Evolutionary conservation across 1,140 invertebrate species (phyloP), one percentile per base, ranked within the genome.

Genomic region (Drosophila bifasciata): DNA sequence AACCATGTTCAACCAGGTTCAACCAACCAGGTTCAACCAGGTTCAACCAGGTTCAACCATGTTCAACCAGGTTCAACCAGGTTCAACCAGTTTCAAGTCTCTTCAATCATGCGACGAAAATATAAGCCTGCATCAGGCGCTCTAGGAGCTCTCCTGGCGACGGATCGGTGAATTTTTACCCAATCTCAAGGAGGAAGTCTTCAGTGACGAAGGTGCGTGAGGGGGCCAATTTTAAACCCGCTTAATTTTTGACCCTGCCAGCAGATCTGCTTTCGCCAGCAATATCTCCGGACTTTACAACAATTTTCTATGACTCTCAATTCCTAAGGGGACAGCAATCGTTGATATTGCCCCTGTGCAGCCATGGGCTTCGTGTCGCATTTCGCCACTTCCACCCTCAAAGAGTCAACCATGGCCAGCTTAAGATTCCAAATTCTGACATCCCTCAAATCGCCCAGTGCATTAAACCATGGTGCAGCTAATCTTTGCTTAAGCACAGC

Each of bases 181-280:
- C 0, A 94, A 95, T 71, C 92, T 99, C 13, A 95, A 95, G 74
- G 93, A 94, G 5, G 97, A 99, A 88, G 92, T 99, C 0, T 96
- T 97, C 64, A 93, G 92, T 55, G 93, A 93, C 66, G 92, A 92
- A 81, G 92, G 91, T 91, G 55, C 44, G 88, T 73, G 19, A 11
- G 5, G 23, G 5, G 44, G 58, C 28, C 23, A 3, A 15, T 32
- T 21, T 60, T 36, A 39, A 46, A 62, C 62, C 36, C 32, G 41
- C 56, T 36, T 52, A 52, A 64, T 21, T 23, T 56, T 40, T 58
- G 21, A 28, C 25, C 57, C 49, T 50, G 46, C 43, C 76, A 80
- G 19, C 64, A 79, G 76, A 73, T 84, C 44, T 77, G 51, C 21
- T 81, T 8, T 64, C 62, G 15, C 51, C 76, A 62, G 67, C 72